Conservation (phyloP, 2,888 invertebrate species). For the Epiblema foenella region DNA sequence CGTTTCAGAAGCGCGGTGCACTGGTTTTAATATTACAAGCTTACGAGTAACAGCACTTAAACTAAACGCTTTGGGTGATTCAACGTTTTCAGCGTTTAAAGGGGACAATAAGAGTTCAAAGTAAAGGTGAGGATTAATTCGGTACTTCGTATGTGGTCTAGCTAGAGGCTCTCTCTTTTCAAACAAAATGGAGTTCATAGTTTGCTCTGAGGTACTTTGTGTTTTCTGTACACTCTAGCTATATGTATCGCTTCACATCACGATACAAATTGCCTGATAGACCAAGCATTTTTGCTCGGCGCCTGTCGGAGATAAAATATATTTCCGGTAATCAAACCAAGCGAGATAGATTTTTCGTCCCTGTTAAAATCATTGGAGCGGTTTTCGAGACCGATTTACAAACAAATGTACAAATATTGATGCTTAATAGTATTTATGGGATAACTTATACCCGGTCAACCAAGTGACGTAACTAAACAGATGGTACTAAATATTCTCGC, state of each 20-base stretch:
- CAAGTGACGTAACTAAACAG: slow-evolving; percentile 43
- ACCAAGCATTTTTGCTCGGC: too few relatives aligned
- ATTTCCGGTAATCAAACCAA: too few relatives aligned
- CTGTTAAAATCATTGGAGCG: too few relatives aligned
- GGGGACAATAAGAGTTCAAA: slow-evolving; percentile 27
- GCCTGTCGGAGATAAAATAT: too few relatives aligned
- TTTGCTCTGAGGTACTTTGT: neutral
- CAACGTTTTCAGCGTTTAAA: slow-evolving; percentile 29
- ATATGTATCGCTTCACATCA: too few relatives aligned
- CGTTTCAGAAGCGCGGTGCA: slow-evolving; percentile 61
- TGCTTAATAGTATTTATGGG: too few relatives aligned
- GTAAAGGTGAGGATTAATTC: slow-evolving; percentile 23
- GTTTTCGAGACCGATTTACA: too few relatives aligned
- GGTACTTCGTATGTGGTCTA: slow-evolving; percentile 29
- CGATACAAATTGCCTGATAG: neutral
- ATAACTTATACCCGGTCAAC: neutral
- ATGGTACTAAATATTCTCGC: slow-evolving; percentile 50
- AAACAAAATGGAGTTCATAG: neutral
- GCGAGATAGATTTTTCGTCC: too few relatives aligned
- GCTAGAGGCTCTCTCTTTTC: neutral
- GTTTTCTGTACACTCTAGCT: neutral
- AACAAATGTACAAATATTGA: too few relatives aligned
- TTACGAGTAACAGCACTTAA: slow-evolving; percentile 42
- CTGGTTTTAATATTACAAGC: slow-evolving; percentile 50
- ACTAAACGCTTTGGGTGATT: slow-evolving; percentile 29